Evolutionary conservation across 23 tunicate genomes (phyloP).

Genomic region (Halocynthia aurantium): DNA sequence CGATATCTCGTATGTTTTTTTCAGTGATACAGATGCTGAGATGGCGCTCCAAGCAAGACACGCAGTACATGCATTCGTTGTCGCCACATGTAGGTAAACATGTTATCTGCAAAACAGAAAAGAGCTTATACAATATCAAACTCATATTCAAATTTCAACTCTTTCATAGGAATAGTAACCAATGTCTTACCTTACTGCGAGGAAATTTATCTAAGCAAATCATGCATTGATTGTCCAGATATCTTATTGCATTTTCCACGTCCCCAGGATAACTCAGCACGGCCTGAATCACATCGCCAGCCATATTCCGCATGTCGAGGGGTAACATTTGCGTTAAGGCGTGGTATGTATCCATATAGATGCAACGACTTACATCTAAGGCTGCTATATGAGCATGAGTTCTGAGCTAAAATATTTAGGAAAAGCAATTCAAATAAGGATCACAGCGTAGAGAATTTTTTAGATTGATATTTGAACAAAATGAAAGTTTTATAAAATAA

Average conservation of each 20-base stretch:
- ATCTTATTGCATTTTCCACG: conserved; percentile 39
- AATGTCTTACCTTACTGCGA: conserved; percentile 38
- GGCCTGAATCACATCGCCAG: conserved; percentile 50
- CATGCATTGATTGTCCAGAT: conserved; percentile 56
- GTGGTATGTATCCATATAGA: too few relatives aligned
- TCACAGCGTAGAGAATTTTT: too few relatives aligned
- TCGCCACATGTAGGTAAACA: conserved; percentile 77
- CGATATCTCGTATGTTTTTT: conserved; percentile 58
- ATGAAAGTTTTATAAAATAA: too few relatives aligned
- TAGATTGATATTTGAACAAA: too few relatives aligned
- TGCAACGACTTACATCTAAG: too few relatives aligned
- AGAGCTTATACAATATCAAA: too few relatives aligned
- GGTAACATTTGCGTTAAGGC: too few relatives aligned
- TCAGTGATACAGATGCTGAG: conserved; percentile 39
- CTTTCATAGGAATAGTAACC: not conserved
- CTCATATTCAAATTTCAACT: not conserved
- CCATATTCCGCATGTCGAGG: too few relatives aligned
- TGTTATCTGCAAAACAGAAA: conserved; percentile 4
- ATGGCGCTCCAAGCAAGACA: conserved; percentile 42
- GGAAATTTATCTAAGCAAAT: conserved; percentile 52
- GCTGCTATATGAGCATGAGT: too few relatives aligned
- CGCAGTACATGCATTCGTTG: conserved; percentile 63
- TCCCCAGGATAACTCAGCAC: conserved; percentile 25
- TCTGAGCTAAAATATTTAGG: too few relatives aligned
- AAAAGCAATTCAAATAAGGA: too few relatives aligned